A percentile compares a stretch with the other conserved stretches of the same genome.
Evolutionary conservation across 2,888 invertebrate genomes (phyloP).

Genomic region (Oscheius onirici): DNA sequence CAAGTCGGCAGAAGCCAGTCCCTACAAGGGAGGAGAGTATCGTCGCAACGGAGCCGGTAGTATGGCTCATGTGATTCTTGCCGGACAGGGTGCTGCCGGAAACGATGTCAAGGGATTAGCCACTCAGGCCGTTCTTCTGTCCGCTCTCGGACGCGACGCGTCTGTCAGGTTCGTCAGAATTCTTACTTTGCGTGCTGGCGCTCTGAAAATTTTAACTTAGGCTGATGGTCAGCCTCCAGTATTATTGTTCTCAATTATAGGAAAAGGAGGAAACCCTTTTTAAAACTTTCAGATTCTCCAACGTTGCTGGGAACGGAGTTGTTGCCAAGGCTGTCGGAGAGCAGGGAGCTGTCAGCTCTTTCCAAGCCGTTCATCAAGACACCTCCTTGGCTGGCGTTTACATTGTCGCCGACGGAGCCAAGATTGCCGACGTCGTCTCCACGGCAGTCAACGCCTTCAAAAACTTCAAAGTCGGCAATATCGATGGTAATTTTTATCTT

Average conservation of each 20-base stretch:
- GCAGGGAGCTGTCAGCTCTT: conserved; percentile 40
- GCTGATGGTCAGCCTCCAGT: too few relatives aligned
- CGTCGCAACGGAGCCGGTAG: conserved; percentile 37
- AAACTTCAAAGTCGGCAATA: conserved; percentile 46
- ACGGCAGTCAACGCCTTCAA: conserved; percentile 57
- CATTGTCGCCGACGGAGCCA: conserved; percentile 53
- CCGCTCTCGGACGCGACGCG: conserved; percentile 45
- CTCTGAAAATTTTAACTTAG: too few relatives aligned
- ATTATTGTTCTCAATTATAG: too few relatives aligned
- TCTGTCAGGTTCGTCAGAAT: conserved; percentile 36
- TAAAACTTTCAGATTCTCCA: conserved; percentile 35
- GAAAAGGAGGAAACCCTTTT: too few relatives aligned
- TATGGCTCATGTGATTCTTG: conserved; percentile 49
- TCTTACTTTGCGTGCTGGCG: too few relatives aligned
- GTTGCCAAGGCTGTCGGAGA: conserved; percentile 38
- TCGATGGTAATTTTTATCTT: conserved; percentile 38
- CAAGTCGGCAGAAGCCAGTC: conserved; percentile 18
- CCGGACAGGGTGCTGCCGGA: conserved; percentile 51
- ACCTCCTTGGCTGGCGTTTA: conserved; percentile 65
- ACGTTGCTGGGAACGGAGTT: conserved; percentile 32
- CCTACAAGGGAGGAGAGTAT: conserved; percentile 49
- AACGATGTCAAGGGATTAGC: conserved; percentile 46
- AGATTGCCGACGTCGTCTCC: conserved; percentile 43
- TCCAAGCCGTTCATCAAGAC: conserved; percentile 48
- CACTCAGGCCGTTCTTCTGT: conserved; percentile 48